phyloP scores from a whole-genome alignment of 92 coral and sea anemone genomes.

The Phenganax subtilis region DNA sequence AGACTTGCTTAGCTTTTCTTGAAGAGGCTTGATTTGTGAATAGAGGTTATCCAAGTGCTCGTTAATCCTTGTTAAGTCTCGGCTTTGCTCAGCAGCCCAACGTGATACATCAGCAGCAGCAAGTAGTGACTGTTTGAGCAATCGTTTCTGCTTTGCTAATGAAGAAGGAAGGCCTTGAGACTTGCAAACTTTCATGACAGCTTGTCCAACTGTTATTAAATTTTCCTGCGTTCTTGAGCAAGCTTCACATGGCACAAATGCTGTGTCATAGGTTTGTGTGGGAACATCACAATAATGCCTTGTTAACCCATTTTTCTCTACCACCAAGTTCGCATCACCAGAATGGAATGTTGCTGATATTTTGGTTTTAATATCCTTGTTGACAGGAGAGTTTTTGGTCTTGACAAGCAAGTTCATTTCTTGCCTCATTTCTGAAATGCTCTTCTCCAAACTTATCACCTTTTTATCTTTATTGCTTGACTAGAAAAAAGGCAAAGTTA shows the following conservation, averaged over 20 bases:
- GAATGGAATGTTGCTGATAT: slow-evolving; percentile 78
- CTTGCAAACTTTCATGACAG: slow-evolving; percentile 90
- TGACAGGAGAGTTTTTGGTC: slow-evolving; percentile 24
- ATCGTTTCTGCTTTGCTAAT: slow-evolving; percentile 87
- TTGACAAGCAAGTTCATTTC: slow-evolving; percentile 60
- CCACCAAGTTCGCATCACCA: slow-evolving; percentile 58
- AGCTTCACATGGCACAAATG: slow-evolving; percentile 94
- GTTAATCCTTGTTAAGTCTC: slow-evolving; percentile 84
- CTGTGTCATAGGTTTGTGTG: slow-evolving; percentile 94
- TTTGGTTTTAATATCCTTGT: slow-evolving; percentile 54
- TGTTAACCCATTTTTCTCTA: slow-evolving; percentile 75
- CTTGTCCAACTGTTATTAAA: slow-evolving; percentile 79
- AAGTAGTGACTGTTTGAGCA: slow-evolving; percentile 77
- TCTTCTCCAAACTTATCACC: slow-evolving; percentile 59
- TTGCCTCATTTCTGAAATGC: slow-evolving; percentile 69
- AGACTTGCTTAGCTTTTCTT: slow-evolving; percentile 70
- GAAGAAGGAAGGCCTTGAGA: slow-evolving; percentile 96
- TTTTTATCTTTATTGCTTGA: slow-evolving; percentile 12
- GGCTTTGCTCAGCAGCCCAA: slow-evolving; percentile 92
- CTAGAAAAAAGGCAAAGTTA: background rate
- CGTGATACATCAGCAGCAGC: slow-evolving; percentile 99
- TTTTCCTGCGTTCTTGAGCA: slow-evolving; percentile 92
- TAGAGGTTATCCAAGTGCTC: slow-evolving; percentile 84
- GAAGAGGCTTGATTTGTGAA: slow-evolving; percentile 88
- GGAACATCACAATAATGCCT: slow-evolving; percentile 66